Evolutionary conservation across 2,888 invertebrate species (phyloP).

Genomic region (Standfussiana lucernea): DNA sequence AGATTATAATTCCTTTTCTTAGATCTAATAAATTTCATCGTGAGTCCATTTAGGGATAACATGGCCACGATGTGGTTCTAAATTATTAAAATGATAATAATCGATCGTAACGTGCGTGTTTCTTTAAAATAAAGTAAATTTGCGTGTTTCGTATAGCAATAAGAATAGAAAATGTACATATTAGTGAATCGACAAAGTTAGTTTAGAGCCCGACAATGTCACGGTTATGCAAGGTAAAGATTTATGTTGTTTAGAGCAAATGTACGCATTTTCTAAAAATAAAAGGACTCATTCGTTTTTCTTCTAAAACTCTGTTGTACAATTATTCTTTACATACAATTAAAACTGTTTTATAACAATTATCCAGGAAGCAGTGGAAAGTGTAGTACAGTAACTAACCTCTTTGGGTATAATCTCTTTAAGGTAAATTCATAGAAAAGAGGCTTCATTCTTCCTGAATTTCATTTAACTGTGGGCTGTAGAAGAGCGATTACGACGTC

Average conservation of each 20-base stretch:
- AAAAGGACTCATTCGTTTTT: not conserved
- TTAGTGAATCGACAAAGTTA: conserved; percentile 28
- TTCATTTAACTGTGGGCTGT: conserved; percentile 18
- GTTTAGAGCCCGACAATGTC: conserved; percentile 8
- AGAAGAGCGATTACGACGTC: conserved; percentile 29
- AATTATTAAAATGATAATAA: conserved; percentile 61
- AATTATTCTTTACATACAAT: not conserved
- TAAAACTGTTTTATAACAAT: not conserved
- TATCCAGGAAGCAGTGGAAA: not conserved
- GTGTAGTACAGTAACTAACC: not conserved
- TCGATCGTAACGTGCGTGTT: conserved; percentile 60
- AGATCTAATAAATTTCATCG: conserved; percentile 53
- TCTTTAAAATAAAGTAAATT: conserved; percentile 25
- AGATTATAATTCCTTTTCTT: conserved; percentile 49
- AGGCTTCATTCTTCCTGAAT: not conserved
- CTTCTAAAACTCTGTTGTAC: not conserved
- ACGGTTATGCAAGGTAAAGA: conserved; percentile 22
- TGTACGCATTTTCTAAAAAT: conserved; percentile 13
- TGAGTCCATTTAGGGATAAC: conserved; percentile 37
- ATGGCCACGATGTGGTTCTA: conserved; percentile 50
- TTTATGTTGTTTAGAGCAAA: not conserved
- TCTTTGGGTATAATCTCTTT: too few species aligned
- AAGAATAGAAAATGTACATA: conserved; percentile 31
- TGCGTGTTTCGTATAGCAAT: conserved; percentile 40
- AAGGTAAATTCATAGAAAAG: not conserved